Base-by-base conservation (phyloP, 2,888 invertebrate species). In the Lasioglossum calceatum region DNA sequence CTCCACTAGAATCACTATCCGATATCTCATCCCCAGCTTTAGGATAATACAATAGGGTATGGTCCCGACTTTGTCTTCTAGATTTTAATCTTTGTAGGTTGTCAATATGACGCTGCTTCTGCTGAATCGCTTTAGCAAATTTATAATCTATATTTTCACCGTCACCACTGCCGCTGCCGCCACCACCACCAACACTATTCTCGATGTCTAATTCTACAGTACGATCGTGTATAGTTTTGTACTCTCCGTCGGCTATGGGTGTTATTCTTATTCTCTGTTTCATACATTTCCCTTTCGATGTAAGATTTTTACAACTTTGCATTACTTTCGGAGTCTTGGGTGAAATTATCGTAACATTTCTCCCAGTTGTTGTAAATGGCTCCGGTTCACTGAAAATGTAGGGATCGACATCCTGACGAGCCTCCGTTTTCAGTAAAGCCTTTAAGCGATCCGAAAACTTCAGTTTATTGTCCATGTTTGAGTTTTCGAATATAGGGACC, bases 331-430 rank as follows among this genome's bases (percentile, higher is more conserved):
- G 84, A 90, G 92, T 94, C 77, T 92, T 93, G 19, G 93, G 85
- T 32, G 92, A 92, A 81, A 92, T 90, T 83, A 93, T 77, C 82
- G 93, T 92, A 77, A 92, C 84, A 79, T 92, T 94, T 88, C 93
- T 93, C 61, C 92, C 91, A 23, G 88, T 88, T 77, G 92, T 88
- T 70, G 89, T 87, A 50, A 94, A 92, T 64, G 95, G 93, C 88
- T 95, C 95, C 5, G 95, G 95, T 84, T 96, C 96, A 88, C 95
- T 95, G 92, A 96, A 96, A 81, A 96, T 94, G 86, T 96, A 96
- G 3, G 96, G 96, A 93, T 96, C 96, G 83, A 95, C 95, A 87
- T 94, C 94, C 87, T 94, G 93, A 58, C 93, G 94, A 54, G 93
- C 88, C 84, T 95, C 95, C 58, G 94, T 94, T 92, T 95, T 95